Evolutionary conservation across 2,113 vertebrate genomes (phyloP), one percentile per base, ranked within the genome.

Genomic region (Cairina moschata): DNA sequence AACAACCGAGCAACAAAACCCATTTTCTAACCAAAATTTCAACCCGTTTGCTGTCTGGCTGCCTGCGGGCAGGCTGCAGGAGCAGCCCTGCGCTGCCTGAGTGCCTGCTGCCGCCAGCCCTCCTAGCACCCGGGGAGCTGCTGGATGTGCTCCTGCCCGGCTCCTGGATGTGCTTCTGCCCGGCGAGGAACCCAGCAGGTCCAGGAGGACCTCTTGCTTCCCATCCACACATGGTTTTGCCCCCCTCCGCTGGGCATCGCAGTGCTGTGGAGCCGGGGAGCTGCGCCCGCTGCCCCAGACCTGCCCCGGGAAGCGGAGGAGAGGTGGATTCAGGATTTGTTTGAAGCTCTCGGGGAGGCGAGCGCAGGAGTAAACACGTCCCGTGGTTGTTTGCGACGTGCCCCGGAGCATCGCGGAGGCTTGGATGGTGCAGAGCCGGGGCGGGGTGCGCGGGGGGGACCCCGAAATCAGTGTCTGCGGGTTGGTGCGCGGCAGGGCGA

Each of bases 321-420:
- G 83, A 68, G 20, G 22, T 34, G 63, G 56, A 50, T 76, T 66
- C 59, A 25, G 63, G 17, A 66, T 75, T 8, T 91, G 87, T 86
- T 95, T 82, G 36, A 18, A 55, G 71, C 71, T 87, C 52, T 54
- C 18, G 3, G 54, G 83, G 72, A 91, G 67, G 86, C 6, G 6
- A 79, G 76, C 73, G 11, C 96, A 55, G 50, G 96, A 96, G 72
- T 83, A 86, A 95, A 95, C 96, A 48, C 28, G 94, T 83, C 90
- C 89, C 62, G 88, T 50, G 4, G 55, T 63, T 88, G 89, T 42
- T 65, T 96, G 92, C 78, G 72, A 74, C 63, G 94, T 91, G 67
- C 90, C 88, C 28, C 28, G 23, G 2, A 84, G 86, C 90, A 17
- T 13, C 17, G 0, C 71, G 79, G n/a, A 46, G 11, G 31, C 71